Percentiles rank a stretch among this genome's conserved stretches.
phyloP scores from a whole-genome alignment of 2,888 invertebrate species.

The Rotaria magnacalcarata region DNA sequence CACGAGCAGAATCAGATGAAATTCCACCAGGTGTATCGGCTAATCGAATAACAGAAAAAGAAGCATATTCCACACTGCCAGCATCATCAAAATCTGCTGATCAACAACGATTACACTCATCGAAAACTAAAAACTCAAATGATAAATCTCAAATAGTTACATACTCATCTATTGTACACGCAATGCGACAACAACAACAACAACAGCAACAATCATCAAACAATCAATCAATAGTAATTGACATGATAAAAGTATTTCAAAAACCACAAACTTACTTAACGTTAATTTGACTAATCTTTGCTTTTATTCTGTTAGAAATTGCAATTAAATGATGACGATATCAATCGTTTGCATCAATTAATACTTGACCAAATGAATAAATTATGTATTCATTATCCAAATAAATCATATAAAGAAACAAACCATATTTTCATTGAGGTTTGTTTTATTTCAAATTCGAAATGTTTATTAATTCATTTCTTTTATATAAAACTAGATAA shows the following conservation, averaged over 20 bases:
- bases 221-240: background rate
- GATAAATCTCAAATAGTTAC: slow-evolving; percentile 18
- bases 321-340: background rate
- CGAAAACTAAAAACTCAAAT: background rate
- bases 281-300: background rate
- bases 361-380: background rate
- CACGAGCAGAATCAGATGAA: background rate
- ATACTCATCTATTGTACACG: background rate
- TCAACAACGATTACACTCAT: background rate
- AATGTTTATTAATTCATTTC: slow-evolving; percentile 52
- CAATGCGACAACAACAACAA: background rate
- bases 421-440: background rate
- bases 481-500: slow-evolving; percentile 53
- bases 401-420: background rate
- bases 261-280: background rate
- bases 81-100: background rate
- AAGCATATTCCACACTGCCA: background rate
- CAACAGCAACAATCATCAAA: background rate
- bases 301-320: background rate
- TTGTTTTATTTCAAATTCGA: background rate
- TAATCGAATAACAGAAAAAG: background rate
- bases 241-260: background rate
- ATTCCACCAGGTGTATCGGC: background rate
- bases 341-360: background rate
- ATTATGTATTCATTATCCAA: background rate